Conservation (phyloP, 2,797 vertebrate genomes). For the Gorsachius magnificus region DNA sequence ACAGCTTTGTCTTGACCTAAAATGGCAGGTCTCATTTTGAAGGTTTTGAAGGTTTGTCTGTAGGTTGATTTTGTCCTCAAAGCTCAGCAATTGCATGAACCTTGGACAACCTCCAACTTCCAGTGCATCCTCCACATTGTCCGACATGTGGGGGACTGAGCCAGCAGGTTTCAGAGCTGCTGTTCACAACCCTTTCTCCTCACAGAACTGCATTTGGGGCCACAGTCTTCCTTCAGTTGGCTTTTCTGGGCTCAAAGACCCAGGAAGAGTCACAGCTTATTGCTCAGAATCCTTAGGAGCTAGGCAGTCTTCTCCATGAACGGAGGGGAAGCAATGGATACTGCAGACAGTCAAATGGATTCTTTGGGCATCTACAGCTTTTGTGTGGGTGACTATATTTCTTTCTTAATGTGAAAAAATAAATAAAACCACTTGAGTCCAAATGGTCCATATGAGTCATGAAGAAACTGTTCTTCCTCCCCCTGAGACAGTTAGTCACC, state of each 20-base stretch:
- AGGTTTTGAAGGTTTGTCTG: not conserved
- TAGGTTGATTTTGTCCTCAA: not conserved
- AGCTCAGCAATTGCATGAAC: not conserved
- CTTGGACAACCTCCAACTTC: not conserved
- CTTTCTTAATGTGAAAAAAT: not conserved
- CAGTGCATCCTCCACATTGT: not conserved
- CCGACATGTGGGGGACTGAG: not conserved
- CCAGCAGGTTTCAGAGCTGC: not conserved
- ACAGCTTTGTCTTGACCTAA: not conserved
- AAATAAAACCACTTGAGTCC: not conserved
- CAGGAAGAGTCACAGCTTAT: not conserved
- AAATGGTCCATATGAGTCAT: constrained; percentile 10
- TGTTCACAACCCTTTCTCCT: not conserved
- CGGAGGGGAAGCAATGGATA: not conserved
- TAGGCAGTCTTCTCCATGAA: not conserved
- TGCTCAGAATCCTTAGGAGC: not conserved
- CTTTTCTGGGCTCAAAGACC: not conserved
- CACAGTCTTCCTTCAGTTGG: not conserved
- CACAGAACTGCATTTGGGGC: not conserved
- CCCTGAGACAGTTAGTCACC: not conserved
- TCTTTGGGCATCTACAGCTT: not conserved
- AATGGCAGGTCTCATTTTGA: not conserved
- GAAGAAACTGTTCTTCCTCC: not conserved
- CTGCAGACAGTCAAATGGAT: not conserved
- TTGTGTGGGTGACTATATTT: not conserved